Percentiles rank a stretch among this genome's conserved stretches.
Evolutionary conservation across 2,888 invertebrate genomes (phyloP).

Genomic region (Cataglyphis albicans): DNA sequence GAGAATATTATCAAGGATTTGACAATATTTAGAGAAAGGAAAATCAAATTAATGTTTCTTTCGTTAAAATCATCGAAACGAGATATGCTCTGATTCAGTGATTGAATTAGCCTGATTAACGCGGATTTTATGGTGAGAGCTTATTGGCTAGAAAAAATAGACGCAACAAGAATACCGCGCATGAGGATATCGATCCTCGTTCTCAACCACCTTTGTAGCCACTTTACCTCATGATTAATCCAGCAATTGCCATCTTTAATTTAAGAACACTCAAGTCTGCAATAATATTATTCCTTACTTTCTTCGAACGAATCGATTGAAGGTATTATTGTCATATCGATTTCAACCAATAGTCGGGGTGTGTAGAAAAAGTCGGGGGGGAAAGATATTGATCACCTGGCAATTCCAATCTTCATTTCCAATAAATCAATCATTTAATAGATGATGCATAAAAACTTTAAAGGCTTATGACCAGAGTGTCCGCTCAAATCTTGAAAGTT

Average conservation of each 20-base stretch:
- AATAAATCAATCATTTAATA: slow-evolving; percentile 16
- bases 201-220: slow-evolving; percentile 39
- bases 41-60: background rate
- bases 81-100: slow-evolving; percentile 3
- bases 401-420: slow-evolving; percentile 7
- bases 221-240: slow-evolving; percentile 50
- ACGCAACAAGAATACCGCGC: slow-evolving; percentile 50
- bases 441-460: background rate
- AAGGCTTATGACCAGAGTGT: background rate
- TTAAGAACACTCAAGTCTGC: slow-evolving; percentile 45
- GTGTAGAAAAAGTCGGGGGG: background rate
- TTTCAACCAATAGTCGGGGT: slow-evolving; percentile 37
- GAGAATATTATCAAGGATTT: background rate
- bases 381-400: slow-evolving; percentile 29
- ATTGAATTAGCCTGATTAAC: slow-evolving; percentile 51
- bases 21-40: background rate
- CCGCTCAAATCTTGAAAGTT: no score
- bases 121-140: slow-evolving; percentile 33
- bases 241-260: slow-evolving; percentile 51
- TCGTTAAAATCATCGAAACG: background rate
- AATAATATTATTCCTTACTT: slow-evolving; percentile 43
- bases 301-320: slow-evolving; percentile 34
- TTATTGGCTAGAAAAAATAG: slow-evolving; percentile 55
- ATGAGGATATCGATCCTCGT: slow-evolving; percentile 45
- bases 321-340: slow-evolving; percentile 44